phyloP scores from a whole-genome alignment of 2,888 invertebrate genomes.

The Drosophila tripunctata region DNA sequence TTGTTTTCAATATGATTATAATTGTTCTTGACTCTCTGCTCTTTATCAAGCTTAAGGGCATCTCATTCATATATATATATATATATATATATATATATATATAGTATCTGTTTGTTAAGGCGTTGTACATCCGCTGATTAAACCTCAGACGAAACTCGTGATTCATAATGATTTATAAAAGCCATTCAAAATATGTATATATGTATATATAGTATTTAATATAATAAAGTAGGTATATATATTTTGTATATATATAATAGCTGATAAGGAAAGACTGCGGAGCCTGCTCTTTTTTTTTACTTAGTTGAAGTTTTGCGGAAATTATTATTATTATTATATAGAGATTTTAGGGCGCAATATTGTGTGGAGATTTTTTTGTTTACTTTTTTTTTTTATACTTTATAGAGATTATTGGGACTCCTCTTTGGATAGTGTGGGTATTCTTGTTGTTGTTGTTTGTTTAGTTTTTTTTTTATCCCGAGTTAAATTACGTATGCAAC shows the following conservation, averaged over 20 bases:
- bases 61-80: background rate
- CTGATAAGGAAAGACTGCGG: slow-evolving; percentile 40
- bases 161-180: slow-evolving; percentile 39
- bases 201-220: slow-evolving; percentile 49
- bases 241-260: slow-evolving; percentile 16
- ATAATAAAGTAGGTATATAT: slow-evolving; percentile 24
- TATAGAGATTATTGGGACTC: slow-evolving; percentile 44
- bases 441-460: slow-evolving; percentile 30
- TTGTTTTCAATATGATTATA: slow-evolving; percentile 4
- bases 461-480: slow-evolving; percentile 38
- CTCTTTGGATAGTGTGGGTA: slow-evolving; percentile 53
- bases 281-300: slow-evolving; percentile 10
- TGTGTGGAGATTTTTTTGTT: slow-evolving; percentile 23
- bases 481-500: slow-evolving; percentile 79
- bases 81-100: slow-evolving; percentile 6
- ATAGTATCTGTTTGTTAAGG: slow-evolving; percentile 56
- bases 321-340: slow-evolving; percentile 6
- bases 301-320: slow-evolving; percentile 9
- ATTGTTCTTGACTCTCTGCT: slow-evolving; percentile 11
- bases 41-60: slow-evolving; percentile 20
- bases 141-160: slow-evolving; percentile 38
- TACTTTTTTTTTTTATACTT: slow-evolving; percentile 9
- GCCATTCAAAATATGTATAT: slow-evolving; percentile 58
- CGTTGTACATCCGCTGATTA: slow-evolving; percentile 69
- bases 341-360: background rate